Evolutionary conservation across 2,888 invertebrate species (phyloP).

Genomic region (Perdita meconis): DNA sequence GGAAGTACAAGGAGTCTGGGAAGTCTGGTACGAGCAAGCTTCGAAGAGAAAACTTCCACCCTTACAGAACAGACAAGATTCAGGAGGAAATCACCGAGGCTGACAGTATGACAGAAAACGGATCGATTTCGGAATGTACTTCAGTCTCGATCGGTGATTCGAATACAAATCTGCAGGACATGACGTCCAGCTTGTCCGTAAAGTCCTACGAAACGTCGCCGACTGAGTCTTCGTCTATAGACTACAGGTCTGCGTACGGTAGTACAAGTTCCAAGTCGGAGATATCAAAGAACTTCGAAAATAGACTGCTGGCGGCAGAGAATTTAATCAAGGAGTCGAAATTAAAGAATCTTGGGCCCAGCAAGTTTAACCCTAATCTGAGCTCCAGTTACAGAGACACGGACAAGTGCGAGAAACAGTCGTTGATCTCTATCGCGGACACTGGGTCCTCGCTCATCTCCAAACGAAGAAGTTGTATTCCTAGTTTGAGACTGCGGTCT

Average conservation of each 20-base stretch:
- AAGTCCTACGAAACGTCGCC: slow-evolving; percentile 77
- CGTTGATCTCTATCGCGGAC: slow-evolving; percentile 74
- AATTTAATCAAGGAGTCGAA: slow-evolving; percentile 82
- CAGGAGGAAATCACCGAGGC: slow-evolving; percentile 76
- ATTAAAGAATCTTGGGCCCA: slow-evolving; percentile 74
- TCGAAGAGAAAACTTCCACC: slow-evolving; percentile 70
- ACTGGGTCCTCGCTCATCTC: slow-evolving; percentile 39
- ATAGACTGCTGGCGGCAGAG: slow-evolving; percentile 79
- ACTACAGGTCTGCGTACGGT: slow-evolving; percentile 62
- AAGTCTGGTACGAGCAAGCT: slow-evolving; percentile 58
- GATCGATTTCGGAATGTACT: slow-evolving; percentile 67
- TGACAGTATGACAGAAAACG: slow-evolving; percentile 34
- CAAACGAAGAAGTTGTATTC: slow-evolving; percentile 79
- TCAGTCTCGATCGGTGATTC: slow-evolving; percentile 67
- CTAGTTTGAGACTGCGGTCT: slow-evolving; percentile 77
- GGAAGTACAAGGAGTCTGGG: slow-evolving; percentile 74
- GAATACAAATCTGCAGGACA: slow-evolving; percentile 65
- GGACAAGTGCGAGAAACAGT: slow-evolving; percentile 79
- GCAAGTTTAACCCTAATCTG: slow-evolving; percentile 74
- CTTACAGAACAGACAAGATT: slow-evolving; percentile 78
- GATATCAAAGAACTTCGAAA: slow-evolving; percentile 76
- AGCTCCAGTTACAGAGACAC: slow-evolving; percentile 76
- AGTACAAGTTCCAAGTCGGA: slow-evolving; percentile 56
- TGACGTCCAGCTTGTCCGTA: slow-evolving; percentile 70
- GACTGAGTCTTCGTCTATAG: slow-evolving; percentile 76